These are phyloP conservation scores for Trichopoda pennipes DNA, from an alignment of 2,888 invertebrate genomes.

Conservation along the genomic window DNA sequence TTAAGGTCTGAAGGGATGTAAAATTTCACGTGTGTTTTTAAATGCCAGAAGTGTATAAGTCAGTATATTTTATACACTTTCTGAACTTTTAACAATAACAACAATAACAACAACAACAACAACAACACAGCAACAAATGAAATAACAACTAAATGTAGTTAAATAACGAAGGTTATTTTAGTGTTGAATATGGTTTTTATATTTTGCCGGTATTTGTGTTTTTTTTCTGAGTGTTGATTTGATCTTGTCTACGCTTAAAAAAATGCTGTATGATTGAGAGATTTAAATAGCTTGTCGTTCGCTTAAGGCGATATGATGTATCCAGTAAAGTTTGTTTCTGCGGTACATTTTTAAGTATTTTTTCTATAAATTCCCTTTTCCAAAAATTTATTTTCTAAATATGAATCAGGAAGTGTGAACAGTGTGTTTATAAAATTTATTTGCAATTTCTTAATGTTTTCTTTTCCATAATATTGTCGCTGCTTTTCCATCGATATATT, in stretches of 20 bases:
- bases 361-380: no score
- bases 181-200: conserved; percentile 56
- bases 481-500: no score
- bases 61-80: conserved; percentile 38
- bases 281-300: no score
- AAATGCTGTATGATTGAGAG: neutral
- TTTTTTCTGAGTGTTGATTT: neutral
- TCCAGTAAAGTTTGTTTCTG: no score
- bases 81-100: conserved; percentile 36
- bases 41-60: conserved; percentile 33
- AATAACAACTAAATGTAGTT: conserved; percentile 38
- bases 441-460: no score
- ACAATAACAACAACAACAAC: conserved; percentile 1
- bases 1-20: neutral
- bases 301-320: no score
- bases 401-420: no score
- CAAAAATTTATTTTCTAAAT: no score
- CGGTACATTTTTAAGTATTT: no score
- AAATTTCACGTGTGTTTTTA: conserved; percentile 10
- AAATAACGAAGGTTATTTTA: conserved; percentile 54
- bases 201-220: conserved; percentile 19
- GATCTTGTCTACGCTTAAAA: conserved; percentile 21
- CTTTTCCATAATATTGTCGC: no score
- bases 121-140: conserved; percentile 14
- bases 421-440: no score